These are phyloP conservation scores for Antennarius striatus DNA, from an alignment of 2,113 vertebrate genomes.

Conservation along the genomic window DNA sequence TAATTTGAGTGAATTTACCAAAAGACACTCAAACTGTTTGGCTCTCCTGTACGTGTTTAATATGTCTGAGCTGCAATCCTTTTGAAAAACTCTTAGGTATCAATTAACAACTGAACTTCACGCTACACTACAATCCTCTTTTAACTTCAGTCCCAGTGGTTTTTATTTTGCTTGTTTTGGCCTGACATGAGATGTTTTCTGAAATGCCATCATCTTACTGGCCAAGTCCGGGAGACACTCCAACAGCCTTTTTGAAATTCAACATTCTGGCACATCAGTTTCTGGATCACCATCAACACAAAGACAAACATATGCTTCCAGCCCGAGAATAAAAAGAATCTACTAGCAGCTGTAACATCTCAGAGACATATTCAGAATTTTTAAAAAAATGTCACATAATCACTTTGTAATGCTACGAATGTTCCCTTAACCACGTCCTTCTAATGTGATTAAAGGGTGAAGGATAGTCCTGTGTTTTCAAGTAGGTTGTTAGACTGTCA, in stretches of 20 bases:
- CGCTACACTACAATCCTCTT: too few species aligned
- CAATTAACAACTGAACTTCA: too few species aligned
- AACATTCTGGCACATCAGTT: background rate
- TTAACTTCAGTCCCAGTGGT: slow-evolving; percentile 3
- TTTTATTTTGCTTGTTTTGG: slow-evolving; percentile 7
- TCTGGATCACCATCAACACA: background rate
- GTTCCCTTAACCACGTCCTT: slow-evolving; percentile 20
- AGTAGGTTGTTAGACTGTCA: slow-evolving; percentile 22
- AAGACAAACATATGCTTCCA: slow-evolving; percentile 14
- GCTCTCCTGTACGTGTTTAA: too few species aligned
- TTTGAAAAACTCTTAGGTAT: too few species aligned
- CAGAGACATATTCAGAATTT: slow-evolving; percentile 10
- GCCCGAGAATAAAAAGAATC: background rate
- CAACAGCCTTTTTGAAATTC: slow-evolving; percentile 1
- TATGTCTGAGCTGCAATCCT: too few species aligned
- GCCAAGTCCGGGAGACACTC: slow-evolving; percentile 10
- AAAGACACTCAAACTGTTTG: too few species aligned
- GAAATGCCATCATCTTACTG: slow-evolving; percentile 7
- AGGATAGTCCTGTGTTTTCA: slow-evolving; percentile 3
- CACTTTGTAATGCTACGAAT: slow-evolving; percentile 9
- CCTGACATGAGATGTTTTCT: slow-evolving; percentile 9
- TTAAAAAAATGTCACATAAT: slow-evolving; percentile 32
- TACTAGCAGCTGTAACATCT: background rate
- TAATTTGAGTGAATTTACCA: too few species aligned
- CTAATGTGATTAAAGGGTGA: slow-evolving; percentile 38